These are phyloP conservation scores for Phaonia tiefii DNA, from an alignment of 2,888 invertebrate genomes.

Conservation along the genomic window DNA sequence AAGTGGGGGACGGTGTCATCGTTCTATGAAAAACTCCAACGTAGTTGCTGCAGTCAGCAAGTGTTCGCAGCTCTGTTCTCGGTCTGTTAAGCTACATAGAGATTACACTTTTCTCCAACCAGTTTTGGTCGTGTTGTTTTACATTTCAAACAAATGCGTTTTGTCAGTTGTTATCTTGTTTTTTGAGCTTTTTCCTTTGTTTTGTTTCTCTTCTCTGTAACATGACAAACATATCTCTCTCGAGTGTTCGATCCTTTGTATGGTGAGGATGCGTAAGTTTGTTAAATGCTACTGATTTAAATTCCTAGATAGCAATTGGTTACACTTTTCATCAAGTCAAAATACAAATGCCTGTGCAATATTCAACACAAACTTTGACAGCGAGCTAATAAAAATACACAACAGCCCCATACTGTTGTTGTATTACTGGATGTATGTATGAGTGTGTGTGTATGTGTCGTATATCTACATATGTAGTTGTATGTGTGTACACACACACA, in stretches of 20 bases:
- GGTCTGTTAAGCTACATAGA: too few relatives aligned
- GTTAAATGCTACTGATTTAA: constrained; percentile 66
- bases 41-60: neutral
- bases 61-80: neutral
- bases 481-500: neutral
- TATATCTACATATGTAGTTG: neutral
- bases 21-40: neutral
- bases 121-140: constrained; percentile 47
- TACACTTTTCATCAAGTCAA: constrained; percentile 58
- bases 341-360: constrained; percentile 36
- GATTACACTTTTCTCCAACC: constrained; percentile 18
- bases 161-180: constrained; percentile 67
- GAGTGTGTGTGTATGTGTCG: neutral
- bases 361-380: constrained; percentile 27
- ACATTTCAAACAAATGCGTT: constrained; percentile 66
- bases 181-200: constrained; percentile 20
- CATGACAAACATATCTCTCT: neutral
- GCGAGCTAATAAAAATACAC: too few relatives aligned
- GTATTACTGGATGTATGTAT: neutral
- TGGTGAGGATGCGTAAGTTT: constrained; percentile 43
- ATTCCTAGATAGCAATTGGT: constrained; percentile 62
- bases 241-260: neutral
- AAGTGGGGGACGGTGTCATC: too few relatives aligned
- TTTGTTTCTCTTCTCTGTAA: too few relatives aligned
- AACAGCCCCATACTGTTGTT: neutral